Evolutionary conservation across 1,140 invertebrate species (phyloP).

Genomic region (Trichogramma pretiosum): DNA sequence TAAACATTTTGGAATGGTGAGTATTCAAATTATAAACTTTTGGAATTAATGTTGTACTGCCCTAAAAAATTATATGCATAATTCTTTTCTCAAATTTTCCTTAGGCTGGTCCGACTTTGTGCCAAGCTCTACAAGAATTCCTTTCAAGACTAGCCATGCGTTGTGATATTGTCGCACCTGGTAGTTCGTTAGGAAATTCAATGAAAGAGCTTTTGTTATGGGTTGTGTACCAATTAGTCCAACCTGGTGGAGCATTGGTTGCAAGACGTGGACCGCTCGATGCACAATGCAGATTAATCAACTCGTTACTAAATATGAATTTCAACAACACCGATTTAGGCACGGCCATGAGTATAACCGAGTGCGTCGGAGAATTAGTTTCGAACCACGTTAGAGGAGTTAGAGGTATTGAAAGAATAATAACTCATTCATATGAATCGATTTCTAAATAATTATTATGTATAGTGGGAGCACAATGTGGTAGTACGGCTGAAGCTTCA

Average conservation of each 20-base stretch:
- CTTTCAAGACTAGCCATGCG: slow-evolving; percentile 60
- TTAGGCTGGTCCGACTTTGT: slow-evolving; percentile 71
- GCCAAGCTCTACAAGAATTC: slow-evolving; percentile 64
- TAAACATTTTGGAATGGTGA: slow-evolving; percentile 47
- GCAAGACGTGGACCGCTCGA: slow-evolving; percentile 69
- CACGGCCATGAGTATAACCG: slow-evolving; percentile 65
- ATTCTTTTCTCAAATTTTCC: slow-evolving; percentile 22
- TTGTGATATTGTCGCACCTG: slow-evolving; percentile 54
- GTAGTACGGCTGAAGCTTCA: slow-evolving; percentile 32
- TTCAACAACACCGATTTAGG: slow-evolving; percentile 61
- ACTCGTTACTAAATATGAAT: slow-evolving; percentile 56
- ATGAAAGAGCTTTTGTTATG: slow-evolving; percentile 62
- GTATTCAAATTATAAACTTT: too few relatives aligned
- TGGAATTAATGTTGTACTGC: slow-evolving; percentile 33
- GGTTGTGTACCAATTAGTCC: slow-evolving; percentile 62
- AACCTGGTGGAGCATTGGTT: slow-evolving; percentile 61
- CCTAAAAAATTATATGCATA: slow-evolving; percentile 4
- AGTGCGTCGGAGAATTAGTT: slow-evolving; percentile 55
- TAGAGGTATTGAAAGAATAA: slow-evolving; percentile 25
- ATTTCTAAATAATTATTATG: slow-evolving; percentile 10
- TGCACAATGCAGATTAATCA: slow-evolving; percentile 67
- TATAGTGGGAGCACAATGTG: slow-evolving; percentile 36
- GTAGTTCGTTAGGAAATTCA: slow-evolving; percentile 50
- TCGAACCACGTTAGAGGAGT: slow-evolving; percentile 36
- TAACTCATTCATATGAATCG: neutral